A percentile compares a stretch with the other conserved stretches of the same genome.
These are phyloP conservation scores for Moxostoma hubbsi DNA, from an alignment of 2,797 vertebrate genomes.

Conservation along the genomic window DNA sequence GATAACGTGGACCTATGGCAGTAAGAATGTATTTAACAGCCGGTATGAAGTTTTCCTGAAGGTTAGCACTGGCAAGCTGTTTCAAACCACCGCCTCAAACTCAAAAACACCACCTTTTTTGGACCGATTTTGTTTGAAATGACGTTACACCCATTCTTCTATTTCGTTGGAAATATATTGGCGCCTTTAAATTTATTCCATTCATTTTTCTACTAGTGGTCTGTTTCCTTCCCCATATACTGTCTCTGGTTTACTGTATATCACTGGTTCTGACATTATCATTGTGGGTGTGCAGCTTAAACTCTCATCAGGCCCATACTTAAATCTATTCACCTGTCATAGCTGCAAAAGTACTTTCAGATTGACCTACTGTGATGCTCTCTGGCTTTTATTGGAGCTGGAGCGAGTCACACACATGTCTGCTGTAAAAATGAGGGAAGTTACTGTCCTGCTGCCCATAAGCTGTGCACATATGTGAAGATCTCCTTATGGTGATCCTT, in stretches of 20 bases:
- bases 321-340: constrained; percentile 29
- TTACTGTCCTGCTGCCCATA: constrained; percentile 65
- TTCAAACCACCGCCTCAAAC: too few species aligned
- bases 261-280: constrained; percentile 1
- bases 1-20: too few species aligned
- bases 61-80: too few species aligned
- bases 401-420: constrained; percentile 68
- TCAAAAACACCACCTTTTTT: too few species aligned
- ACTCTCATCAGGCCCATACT: not conserved
- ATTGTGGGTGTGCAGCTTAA: constrained; percentile 20
- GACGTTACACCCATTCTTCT: too few species aligned
- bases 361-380: constrained; percentile 14
- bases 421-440: constrained; percentile 70
- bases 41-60: too few species aligned
- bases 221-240: too few species aligned
- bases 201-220: too few species aligned
- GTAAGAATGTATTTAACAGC: too few species aligned
- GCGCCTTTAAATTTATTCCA: too few species aligned
- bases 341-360: constrained; percentile 33
- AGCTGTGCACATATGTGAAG: constrained; percentile 69
- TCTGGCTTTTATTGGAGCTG: constrained; percentile 65
- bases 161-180: too few species aligned
- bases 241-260: constrained; percentile 4
- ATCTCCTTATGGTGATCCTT: constrained; percentile 22
- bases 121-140: too few species aligned